phyloP scores from a whole-genome alignment of 2,797 vertebrate species.

The Lycodopsis pacificus region DNA sequence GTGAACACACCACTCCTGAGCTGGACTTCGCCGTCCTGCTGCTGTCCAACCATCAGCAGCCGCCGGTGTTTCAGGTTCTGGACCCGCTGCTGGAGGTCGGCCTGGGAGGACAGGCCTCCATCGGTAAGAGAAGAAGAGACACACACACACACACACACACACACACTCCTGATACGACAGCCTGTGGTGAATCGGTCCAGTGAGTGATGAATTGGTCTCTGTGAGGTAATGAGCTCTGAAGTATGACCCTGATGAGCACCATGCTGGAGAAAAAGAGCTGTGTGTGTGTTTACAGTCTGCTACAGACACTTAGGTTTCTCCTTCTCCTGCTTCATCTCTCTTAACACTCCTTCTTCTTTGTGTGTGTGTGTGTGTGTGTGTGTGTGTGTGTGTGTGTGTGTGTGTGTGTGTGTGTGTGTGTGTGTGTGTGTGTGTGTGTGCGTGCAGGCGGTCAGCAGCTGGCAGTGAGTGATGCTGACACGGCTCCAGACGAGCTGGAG shows the following conservation, averaged over 20 bases:
- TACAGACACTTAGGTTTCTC: slow-evolving; percentile 1
- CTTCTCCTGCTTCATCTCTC: slow-evolving; percentile 14
- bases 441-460: slow-evolving; percentile 90
- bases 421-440: slow-evolving; percentile 33
- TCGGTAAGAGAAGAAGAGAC: slow-evolving; percentile 84
- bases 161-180: not conserved
- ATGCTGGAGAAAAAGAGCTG: not conserved
- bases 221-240: slow-evolving; percentile 30
- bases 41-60: slow-evolving; percentile 86
- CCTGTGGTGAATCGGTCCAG: not conserved
- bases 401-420: slow-evolving; percentile 37
- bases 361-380: slow-evolving; percentile 24
- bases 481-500: slow-evolving; percentile 88
- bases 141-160: slow-evolving; percentile 17
- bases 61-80: slow-evolving; percentile 88
- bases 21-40: slow-evolving; percentile 92
- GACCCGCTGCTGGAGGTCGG: slow-evolving; percentile 90
- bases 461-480: slow-evolving; percentile 86
- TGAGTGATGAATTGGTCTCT: slow-evolving; percentile 6
- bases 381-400: slow-evolving; percentile 27
- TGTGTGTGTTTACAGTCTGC: slow-evolving; percentile 3
- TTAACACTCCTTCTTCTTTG: not conserved
- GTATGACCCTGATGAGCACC: not conserved
- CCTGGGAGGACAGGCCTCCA: slow-evolving; percentile 86
- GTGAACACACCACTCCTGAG: slow-evolving; percentile 90